Evolutionary conservation across 2,797 vertebrate genomes (phyloP).

Genomic region (Eptatretus atami): DNA sequence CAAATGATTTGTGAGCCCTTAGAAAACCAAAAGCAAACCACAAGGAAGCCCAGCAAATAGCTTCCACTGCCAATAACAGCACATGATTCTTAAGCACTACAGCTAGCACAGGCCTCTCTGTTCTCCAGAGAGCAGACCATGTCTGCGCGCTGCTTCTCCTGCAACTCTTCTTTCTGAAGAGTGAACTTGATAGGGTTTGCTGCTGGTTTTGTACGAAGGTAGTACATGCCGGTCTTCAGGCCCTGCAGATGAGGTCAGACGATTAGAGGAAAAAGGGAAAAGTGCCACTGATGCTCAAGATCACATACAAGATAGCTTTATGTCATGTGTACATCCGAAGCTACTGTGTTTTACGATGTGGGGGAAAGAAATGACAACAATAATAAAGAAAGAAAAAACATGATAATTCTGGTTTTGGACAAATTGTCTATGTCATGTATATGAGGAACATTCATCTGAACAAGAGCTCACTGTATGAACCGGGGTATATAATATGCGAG

Average conservation of each 20-base stretch:
- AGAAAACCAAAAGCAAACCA: slow-evolving; percentile 1
- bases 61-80: background rate
- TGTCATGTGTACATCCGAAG: too few relatives aligned
- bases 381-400: too few relatives aligned
- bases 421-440: too few relatives aligned
- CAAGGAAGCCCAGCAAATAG: slow-evolving; percentile 3
- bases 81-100: slow-evolving; percentile 30
- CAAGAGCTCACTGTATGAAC: too few relatives aligned
- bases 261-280: background rate
- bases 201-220: slow-evolving; percentile 63
- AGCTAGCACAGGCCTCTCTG: slow-evolving; percentile 68
- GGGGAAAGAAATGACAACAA: too few relatives aligned
- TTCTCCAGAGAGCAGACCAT: slow-evolving; percentile 94
- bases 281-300: background rate
- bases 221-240: slow-evolving; percentile 94
- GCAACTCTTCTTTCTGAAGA: slow-evolving; percentile 71
- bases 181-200: slow-evolving; percentile 97
- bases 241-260: slow-evolving; percentile 21
- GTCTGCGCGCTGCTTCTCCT: slow-evolving; percentile 51
- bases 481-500: too few relatives aligned
- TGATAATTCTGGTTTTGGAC: too few relatives aligned
- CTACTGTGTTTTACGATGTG: too few relatives aligned
- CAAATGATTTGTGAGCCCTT: background rate
- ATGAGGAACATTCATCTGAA: too few relatives aligned
- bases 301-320: too few relatives aligned